These are phyloP conservation scores for Cuculus canorus DNA, from an alignment of 2,797 vertebrate species.

Conservation along the genomic window DNA sequence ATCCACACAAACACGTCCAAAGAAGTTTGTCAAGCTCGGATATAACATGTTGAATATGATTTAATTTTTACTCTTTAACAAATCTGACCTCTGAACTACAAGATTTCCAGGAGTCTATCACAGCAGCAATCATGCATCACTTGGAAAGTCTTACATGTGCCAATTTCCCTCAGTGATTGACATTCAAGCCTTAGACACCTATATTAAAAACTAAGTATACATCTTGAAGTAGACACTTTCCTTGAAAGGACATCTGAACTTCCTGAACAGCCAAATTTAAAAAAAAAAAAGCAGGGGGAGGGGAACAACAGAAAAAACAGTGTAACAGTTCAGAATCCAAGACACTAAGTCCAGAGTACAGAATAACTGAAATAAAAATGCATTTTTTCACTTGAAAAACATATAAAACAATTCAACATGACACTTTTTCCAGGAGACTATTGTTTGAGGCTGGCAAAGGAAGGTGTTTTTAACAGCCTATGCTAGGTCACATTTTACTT, in stretches of 20 bases:
- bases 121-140: neutral
- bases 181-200: neutral
- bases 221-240: neutral
- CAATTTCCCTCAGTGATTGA: neutral
- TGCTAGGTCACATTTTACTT: neutral
- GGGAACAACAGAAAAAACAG: neutral
- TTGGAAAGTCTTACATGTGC: neutral
- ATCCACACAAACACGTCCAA: neutral
- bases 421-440: neutral
- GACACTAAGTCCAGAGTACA: neutral
- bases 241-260: neutral
- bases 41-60: fast-evolving
- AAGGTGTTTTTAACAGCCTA: neutral
- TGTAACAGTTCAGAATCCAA: neutral
- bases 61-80: neutral
- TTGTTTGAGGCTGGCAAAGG: neutral
- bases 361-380: neutral
- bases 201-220: neutral
- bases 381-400: neutral
- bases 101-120: neutral
- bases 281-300: neutral
- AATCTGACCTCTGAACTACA: neutral
- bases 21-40: neutral
- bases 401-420: neutral
- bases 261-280: neutral